A percentile compares a stretch with the other conserved stretches of the same genome.
phyloP scores from a whole-genome alignment of 30 jellyfish, hydroid and myxozoan species.

The Aurelia aurita complex sp. Pacific region DNA sequence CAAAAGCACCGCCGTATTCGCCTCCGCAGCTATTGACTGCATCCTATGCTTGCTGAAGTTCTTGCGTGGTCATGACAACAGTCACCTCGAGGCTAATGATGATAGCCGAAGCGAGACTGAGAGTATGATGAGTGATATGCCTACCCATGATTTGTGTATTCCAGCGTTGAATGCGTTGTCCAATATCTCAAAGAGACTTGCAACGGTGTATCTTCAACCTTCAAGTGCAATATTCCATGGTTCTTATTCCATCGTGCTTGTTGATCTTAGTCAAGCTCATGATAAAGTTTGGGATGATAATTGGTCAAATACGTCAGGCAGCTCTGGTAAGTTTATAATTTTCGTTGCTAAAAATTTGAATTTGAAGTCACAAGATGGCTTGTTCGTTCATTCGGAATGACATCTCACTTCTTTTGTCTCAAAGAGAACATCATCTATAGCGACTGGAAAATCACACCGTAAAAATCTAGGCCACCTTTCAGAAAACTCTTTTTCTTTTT shows the following conservation, averaged over 20 bases:
- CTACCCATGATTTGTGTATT: slow-evolving; percentile 76
- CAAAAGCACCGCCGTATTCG: slow-evolving; percentile 89
- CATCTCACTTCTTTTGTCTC: no score
- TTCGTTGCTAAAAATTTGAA: neutral
- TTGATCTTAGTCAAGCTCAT: slow-evolving; percentile 81
- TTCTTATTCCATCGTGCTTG: slow-evolving; percentile 84
- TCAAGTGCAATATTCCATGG: slow-evolving; percentile 93
- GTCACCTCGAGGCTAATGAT: slow-evolving; percentile 50
- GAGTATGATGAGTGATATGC: slow-evolving; percentile 64
- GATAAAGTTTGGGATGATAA: slow-evolving; percentile 94
- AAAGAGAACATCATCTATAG: no score
- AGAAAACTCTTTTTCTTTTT: no score
- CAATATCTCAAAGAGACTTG: slow-evolving; percentile 87
- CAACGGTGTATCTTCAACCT: slow-evolving; percentile 91
- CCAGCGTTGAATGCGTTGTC: slow-evolving; percentile 84
- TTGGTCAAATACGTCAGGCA: slow-evolving; percentile 91
- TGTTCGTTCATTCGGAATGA: no score
- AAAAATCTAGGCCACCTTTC: no score
- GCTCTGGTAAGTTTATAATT: slow-evolving; percentile 33
- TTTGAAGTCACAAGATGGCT: no score
- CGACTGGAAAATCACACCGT: no score
- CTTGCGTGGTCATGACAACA: slow-evolving; percentile 68
- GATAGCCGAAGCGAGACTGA: slow-evolving; percentile 86
- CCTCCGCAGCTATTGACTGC: slow-evolving; percentile 95
- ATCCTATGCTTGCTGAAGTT: slow-evolving; percentile 82